Base-by-base conservation (phyloP, 2,888 invertebrate genomes). In the Neuroscelio doddi region DNA sequence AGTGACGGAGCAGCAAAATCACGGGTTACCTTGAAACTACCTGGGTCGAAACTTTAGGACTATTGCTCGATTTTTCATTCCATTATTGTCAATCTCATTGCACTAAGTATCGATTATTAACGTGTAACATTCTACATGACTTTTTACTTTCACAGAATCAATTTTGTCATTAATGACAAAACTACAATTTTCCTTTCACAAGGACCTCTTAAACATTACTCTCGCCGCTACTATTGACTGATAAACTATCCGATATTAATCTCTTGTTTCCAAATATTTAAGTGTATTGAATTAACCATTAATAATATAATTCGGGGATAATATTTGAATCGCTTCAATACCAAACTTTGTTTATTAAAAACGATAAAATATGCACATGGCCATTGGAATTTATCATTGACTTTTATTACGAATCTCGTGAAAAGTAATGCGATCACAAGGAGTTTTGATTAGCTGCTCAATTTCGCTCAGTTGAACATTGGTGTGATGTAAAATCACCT, bases 1-100 rank as follows among this genome's bases (percentile, higher is more conserved):
- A 81, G 81, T 81, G 38, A 39, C 26, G 38, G 8, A 64, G 50
- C 44, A 24, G 45, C 21, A 53, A 64, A 61, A 63, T 55, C 34
- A 46, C 15, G 24, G 42, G 21, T 30, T 32, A 34, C 21, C 34
- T 47, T 14, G 9, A 26, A 17, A 42, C 42, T 26, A 26, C 42
- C 26, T 16, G 12, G 12, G 12, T 12, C 12, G 14, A 39, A 14
- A 39, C 16, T 21, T 21, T 3, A n/a, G n/a, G n/a, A n/a, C n/a
- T n/a, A n/a, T n/a, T n/a, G n/a, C n/a, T n/a, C n/a, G n/a, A n/a
- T 30, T 30, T 3, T 30, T 30, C n/a, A 14, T 36, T 7, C 15
- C 7, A 14, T 12, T 7, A 36, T 14, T 32, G 36, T 36, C 36
- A 36, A 36, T 3, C 14, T 12, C 12, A 1, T n/a, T 36, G 15